Evolutionary conservation across 2,888 invertebrate genomes (phyloP), one percentile per base, ranked within the genome.

Genomic region (Erynnis tages): DNA sequence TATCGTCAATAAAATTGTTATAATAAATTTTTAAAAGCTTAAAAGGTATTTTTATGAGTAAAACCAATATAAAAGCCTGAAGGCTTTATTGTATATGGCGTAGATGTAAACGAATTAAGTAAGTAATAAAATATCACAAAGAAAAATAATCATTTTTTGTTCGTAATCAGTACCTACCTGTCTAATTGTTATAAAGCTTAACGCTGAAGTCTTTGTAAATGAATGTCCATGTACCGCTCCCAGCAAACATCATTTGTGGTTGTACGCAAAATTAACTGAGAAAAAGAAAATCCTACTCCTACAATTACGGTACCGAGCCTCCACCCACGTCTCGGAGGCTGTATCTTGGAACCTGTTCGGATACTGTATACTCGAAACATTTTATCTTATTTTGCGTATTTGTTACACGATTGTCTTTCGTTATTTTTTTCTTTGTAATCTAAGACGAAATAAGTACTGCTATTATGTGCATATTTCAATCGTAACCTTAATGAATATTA

Each of bases 221-320:
- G 17, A 50, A 49, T 23, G 61, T 64, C 56, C 69, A 54, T 75
- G 69, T 76, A 76, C 60, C 62, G 75, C 76, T 76, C 66, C 64
- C 64, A 71, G 74, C 71, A 58, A 67, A 69, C 64, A 67, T 60
- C 71, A 69, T 71, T 73, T 71, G 57, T 54, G 57, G 56, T 67
- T 73, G 62, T 72, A 69, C 63, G 62, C 60, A 58, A 67, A 73
- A 78, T 71, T 73, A 74, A 69, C 72, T 67, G 62, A 62, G 55
- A 66, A 71, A 68, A 73, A 71, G 63, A 70, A 73, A 72, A 69
- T 66, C 48, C 65, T 63, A 63, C 57, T 67, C 52, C 66, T 64
- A 63, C 57, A 62, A 64, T 66, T 57, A 58, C 56, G 54, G 60
- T 54, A 54, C 55, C 54, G 47, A 58, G 44, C 29, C 32, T 14